Evolutionary conservation across 2,888 invertebrate species (phyloP), one percentile per base, ranked within the genome.

Genomic region (Diaperis boleti): DNA sequence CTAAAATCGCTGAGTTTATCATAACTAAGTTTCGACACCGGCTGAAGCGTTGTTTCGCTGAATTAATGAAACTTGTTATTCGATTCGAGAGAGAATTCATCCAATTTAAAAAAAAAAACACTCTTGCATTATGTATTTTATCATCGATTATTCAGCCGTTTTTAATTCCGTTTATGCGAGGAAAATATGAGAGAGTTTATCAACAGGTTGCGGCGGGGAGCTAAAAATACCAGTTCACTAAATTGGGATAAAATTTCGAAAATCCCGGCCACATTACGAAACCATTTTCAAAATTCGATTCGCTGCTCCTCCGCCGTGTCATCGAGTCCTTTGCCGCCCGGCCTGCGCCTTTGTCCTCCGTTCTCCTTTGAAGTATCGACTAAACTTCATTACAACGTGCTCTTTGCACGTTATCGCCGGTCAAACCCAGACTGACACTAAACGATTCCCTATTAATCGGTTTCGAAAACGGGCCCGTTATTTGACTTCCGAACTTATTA

Each of bases 21-120:
- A 22, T 26, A 44, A 44, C 22, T 13, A 44, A 22, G 22, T 44
- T 44, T 13, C 26, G 11, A 26, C 7, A 26, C 13, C 44, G 6
- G 7, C 20, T 18, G 17, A 20, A 42, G 20, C 18, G 44, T 44
- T 44, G 26, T 22, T 26, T 44, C 26, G 26, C 22, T 18, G 44
- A 44, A 44, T 22, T 44, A 44, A 44, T 44, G 22, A 22, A 44
- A 44, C 26, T 22, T 20, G 44, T 44, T 44, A 22, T 44, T 44
- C 15, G 22, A 44, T 14, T 44, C 22, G 7, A 18, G 26, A 17
- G 20, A 17, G 17, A n/a, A n/a, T n/a, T n/a, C n/a, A 17, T 15
- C 13, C 41, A 41, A 41, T 8, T 41, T 14, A 41, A 41, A 41
- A 41, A n/a, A 41, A 14, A 41, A 13, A 8, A 3, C 10, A 14